Conservation (phyloP, 2,888 invertebrate genomes). For the Polia nebulosa region DNA sequence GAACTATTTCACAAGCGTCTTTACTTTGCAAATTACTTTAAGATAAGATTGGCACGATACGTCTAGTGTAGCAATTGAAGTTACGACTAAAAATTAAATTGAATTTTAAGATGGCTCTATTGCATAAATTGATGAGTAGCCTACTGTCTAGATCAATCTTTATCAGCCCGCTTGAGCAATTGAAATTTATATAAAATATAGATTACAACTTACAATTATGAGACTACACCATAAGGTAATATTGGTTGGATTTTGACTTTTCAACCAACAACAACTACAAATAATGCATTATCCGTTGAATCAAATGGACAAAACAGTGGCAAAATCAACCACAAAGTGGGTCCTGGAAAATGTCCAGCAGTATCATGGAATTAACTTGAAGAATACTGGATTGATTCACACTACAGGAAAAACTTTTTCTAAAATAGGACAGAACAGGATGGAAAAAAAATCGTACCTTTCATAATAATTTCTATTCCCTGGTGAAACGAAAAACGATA, state of each 20-base stretch:
- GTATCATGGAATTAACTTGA: too few relatives aligned
- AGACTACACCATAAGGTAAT: not conserved
- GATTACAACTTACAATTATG: not conserved
- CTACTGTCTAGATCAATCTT: constrained; percentile 37
- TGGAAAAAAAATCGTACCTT: too few relatives aligned
- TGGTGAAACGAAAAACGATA: too few relatives aligned
- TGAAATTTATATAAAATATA: constrained; percentile 3
- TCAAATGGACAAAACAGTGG: too few relatives aligned
- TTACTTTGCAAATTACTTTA: constrained; percentile 37
- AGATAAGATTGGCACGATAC: constrained; percentile 48
- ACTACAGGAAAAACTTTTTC: too few relatives aligned
- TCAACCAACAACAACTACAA: not conserved
- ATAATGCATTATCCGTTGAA: too few relatives aligned
- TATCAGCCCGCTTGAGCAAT: constrained; percentile 23
- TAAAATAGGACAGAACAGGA: too few relatives aligned
- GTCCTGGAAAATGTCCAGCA: too few relatives aligned
- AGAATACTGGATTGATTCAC: too few relatives aligned
- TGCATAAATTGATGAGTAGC: constrained; percentile 40
- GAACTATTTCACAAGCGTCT: constrained; percentile 33
- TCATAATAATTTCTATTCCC: too few relatives aligned
- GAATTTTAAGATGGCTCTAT: constrained; percentile 27
- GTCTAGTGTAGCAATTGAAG: constrained; percentile 41
- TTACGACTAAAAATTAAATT: constrained; percentile 47
- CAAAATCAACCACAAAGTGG: too few relatives aligned
- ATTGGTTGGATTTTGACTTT: not conserved